Evolutionary conservation across 2,888 invertebrate species (phyloP).

Genomic region (Apodemia hepburni): DNA sequence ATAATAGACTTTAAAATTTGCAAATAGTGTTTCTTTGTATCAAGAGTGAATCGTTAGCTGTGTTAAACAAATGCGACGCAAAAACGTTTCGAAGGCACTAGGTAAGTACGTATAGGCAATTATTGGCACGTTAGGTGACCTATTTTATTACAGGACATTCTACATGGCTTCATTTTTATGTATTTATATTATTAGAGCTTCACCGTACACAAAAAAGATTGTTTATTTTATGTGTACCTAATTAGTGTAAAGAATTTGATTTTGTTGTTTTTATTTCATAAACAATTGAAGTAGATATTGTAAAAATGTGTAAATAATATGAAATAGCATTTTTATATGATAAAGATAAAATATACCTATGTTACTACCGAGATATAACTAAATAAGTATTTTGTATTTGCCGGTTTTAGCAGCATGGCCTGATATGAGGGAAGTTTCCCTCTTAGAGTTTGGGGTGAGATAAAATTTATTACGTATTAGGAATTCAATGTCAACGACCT

Average conservation of each 20-base stretch:
- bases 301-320: too few species aligned
- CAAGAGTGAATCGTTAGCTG: slow-evolving; percentile 22
- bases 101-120: slow-evolving; percentile 68
- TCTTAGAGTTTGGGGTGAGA: slow-evolving; percentile 15
- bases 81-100: slow-evolving; percentile 47
- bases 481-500: slow-evolving; percentile 12
- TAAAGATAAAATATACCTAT: too few species aligned
- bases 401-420: slow-evolving; percentile 1
- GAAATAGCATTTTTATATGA: too few species aligned
- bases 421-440: slow-evolving; percentile 14
- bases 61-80: slow-evolving; percentile 53
- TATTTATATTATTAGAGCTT: not conserved
- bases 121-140: slow-evolving; percentile 73
- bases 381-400: not conserved
- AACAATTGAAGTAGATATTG: too few species aligned
- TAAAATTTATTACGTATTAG: slow-evolving; percentile 15
- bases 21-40: slow-evolving; percentile 30
- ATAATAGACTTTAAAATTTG: slow-evolving; percentile 18
- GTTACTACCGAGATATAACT: too few species aligned
- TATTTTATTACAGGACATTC: slow-evolving; percentile 42
- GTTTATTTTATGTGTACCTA: too few species aligned
- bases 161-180: slow-evolving; percentile 4
- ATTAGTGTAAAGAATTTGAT: too few species aligned
- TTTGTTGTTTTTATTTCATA: not conserved
- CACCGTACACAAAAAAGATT: not conserved